Base-by-base conservation (phyloP, 2,888 invertebrate species). In the Phyllotreta cruciferae region DNA sequence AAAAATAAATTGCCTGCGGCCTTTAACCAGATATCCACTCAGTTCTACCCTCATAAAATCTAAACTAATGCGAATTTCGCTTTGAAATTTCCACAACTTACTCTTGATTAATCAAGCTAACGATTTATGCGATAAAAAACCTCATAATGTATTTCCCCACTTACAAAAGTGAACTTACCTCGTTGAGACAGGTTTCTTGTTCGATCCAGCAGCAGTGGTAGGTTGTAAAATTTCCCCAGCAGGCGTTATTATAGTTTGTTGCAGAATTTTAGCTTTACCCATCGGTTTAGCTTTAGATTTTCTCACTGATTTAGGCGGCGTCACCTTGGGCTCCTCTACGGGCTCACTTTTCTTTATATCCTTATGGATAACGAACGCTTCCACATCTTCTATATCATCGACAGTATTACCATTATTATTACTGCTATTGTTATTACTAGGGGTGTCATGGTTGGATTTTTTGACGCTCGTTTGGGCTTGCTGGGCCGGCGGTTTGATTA, bases 171-270 rank as follows among this genome's bases (percentile, higher is more conserved):
- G 24, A 24, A 24, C 24, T 24, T 24, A 24, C 24, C 24, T 24
- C 24, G 24, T 4, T n/a, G n/a, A n/a, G 24, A 24, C 14, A n/a
- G 24, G 35, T 37, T 61, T 81, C 74, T 67, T 85, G 84, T 47
- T 72, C 58, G 8, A 60, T 6, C 11, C 7, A 10, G 34, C 10
- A 9, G 11, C 56, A 36, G 50, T 53, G 1, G 67, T 63, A 3
- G 77, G 73, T 66, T 79, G 78, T 13, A 80, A 71, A 11, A 79
- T 74, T 64, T 80, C 78, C 9, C 80, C 80, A 2, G 77, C 75
- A 3, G 82, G 78, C 37, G 80, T 80, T 35, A 82, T 82, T 34
- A 82, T 82, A 0, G 82, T 80, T 66, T 82, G 81, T 61, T 81
- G 80, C 9, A 81, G 66, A 60, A 81, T 81, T 62, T 79, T 80